Percentiles rank a stretch among this genome's conserved stretches.
These are phyloP conservation scores for Scomber colias DNA, from an alignment of 2,113 vertebrate species.

Conservation along the genomic window DNA sequence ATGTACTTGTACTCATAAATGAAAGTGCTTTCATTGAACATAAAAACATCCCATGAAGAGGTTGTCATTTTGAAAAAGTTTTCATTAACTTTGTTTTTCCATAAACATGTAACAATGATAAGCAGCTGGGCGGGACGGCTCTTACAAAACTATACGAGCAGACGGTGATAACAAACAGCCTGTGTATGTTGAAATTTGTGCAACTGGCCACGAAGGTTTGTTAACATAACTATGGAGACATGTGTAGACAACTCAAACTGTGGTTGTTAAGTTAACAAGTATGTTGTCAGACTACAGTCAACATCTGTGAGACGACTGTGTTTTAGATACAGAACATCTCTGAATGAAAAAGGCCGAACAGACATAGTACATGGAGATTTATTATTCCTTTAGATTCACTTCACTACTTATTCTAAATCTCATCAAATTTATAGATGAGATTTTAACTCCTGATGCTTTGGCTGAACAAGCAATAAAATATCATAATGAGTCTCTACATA, in stretches of 20 bases:
- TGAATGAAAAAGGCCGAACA: too few relatives aligned
- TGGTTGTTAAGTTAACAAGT: too few relatives aligned
- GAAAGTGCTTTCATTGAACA: background rate
- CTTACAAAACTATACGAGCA: background rate
- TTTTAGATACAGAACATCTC: background rate
- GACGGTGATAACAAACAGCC: slow-evolving; percentile 9
- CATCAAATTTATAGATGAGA: too few relatives aligned
- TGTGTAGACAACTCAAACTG: too few relatives aligned
- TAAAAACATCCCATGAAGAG: slow-evolving; percentile 15
- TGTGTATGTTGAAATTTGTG: slow-evolving; percentile 1
- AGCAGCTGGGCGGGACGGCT: background rate
- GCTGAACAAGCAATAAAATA: background rate
- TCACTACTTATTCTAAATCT: too few relatives aligned
- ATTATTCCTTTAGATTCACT: too few relatives aligned
- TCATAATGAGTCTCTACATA: too few relatives aligned
- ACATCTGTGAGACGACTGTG: too few relatives aligned
- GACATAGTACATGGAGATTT: too few relatives aligned
- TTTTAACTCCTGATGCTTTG: background rate
- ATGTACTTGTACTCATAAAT: slow-evolving; percentile 11
- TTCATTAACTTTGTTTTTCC: background rate
- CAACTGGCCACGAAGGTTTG: background rate
- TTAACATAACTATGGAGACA: too few relatives aligned
- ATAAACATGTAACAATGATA: slow-evolving; percentile 45
- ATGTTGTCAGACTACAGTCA: too few relatives aligned
- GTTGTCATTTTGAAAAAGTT: background rate